phyloP scores from a whole-genome alignment of 2,113 vertebrate genomes.

The Coturnix japonica region DNA sequence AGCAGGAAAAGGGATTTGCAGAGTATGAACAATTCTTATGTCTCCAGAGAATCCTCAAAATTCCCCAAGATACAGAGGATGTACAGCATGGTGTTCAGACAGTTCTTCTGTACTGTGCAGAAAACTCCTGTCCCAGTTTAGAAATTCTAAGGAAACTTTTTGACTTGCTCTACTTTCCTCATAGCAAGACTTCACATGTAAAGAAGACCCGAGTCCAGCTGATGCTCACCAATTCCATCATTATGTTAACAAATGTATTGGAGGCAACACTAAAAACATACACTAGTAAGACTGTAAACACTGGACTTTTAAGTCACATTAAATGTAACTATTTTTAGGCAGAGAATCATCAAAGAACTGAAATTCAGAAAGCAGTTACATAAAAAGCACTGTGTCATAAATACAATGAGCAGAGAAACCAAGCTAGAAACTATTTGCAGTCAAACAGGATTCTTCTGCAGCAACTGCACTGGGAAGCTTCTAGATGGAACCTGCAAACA shows the following conservation, averaged over 20 bases:
- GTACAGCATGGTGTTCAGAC: neutral
- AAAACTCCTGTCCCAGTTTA: neutral
- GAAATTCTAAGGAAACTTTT: neutral
- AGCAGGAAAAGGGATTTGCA: neutral
- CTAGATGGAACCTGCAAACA: neutral
- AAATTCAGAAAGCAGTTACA: neutral
- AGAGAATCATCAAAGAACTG: neutral
- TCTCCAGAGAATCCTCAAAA: neutral
- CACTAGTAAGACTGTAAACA: neutral
- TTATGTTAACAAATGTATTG: neutral
- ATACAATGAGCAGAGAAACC: neutral
- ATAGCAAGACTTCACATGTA: neutral
- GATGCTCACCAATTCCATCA: neutral
- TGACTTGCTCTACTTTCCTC: neutral
- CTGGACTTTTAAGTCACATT: neutral
- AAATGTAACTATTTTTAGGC: neutral
- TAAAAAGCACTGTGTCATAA: neutral
- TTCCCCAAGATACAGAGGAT: neutral
- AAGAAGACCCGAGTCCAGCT: neutral
- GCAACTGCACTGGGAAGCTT: neutral
- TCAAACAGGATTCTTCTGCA: neutral
- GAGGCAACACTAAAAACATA: neutral
- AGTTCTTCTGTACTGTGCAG: neutral
- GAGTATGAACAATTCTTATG: neutral
- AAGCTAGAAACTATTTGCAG: neutral